Base-by-base conservation (phyloP, 2,888 invertebrate genomes). In the Xanthostigma xanthostigma region DNA sequence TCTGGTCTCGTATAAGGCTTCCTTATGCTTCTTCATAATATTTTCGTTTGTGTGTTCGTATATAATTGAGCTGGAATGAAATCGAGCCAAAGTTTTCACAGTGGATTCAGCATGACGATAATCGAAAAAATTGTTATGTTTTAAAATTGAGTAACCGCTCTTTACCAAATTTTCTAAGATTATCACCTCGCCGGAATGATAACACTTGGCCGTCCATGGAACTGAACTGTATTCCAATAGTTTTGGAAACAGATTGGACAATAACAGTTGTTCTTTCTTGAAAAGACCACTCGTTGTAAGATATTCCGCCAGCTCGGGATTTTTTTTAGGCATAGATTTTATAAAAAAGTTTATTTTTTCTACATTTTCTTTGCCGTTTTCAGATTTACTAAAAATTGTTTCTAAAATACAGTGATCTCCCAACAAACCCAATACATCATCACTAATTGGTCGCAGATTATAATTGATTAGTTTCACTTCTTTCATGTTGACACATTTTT, bases 51-150 rank as follows among this genome's bases (percentile, higher is more conserved):
- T 62, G 51, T 72, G 68, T 60, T 76, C 75, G 53, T 63, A 72
- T 49, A 75, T 65, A n/a, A 75, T 64, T 3, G 71, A 65, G 12
- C 70, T 63, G 1, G 73, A 69, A 52, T 76, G 76, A 53, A 75
- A 69, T 52, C 67, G 65, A 1, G 73, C 70, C 43, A 76, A 54
- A 4, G 71, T 64, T 50, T 62, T 60, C 41, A 73, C 57, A 11
- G 70, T 68, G 55, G 67, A 63, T 17, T 65, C 51, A 3, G 65
- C 69, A 51, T 73, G 73, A 1, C 60, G 59, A 51, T 62, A 60
- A 45, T 72, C 71, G 46, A 73, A 71, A 4, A 27, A 27, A 6
- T 27, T 6, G 27, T 27, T 27, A 6, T 27, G 27, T 27, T 27
- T 27, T 27, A 27, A 27, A 27, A 27, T 6, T 36, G 13, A 9